Percentiles rank a stretch among this genome's conserved stretches.
phyloP scores from a whole-genome alignment of 2,113 vertebrate genomes.

The Agelaius phoeniceus region DNA sequence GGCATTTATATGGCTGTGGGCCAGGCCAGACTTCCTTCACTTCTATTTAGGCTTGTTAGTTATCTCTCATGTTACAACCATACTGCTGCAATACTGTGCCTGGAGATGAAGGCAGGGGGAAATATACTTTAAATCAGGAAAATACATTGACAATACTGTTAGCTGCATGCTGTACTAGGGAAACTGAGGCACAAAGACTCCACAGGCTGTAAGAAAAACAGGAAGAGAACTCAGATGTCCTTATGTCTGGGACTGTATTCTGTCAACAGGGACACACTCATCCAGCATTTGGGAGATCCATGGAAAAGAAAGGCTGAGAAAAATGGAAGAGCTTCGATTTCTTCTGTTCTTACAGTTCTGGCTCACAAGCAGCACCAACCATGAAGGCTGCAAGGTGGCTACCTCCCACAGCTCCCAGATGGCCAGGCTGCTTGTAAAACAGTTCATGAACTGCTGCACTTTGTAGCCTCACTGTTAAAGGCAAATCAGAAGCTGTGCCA shows the following conservation, averaged over 20 bases:
- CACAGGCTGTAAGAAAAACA: not conserved
- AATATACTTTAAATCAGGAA: not conserved
- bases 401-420: slow-evolving; percentile 38
- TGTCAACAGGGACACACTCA: not conserved
- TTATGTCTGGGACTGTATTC: not conserved
- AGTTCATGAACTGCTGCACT: not conserved
- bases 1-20: slow-evolving; percentile 34
- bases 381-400: not conserved
- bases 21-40: slow-evolving; percentile 7
- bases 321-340: not conserved
- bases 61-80: slow-evolving; percentile 2
- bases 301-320: not conserved
- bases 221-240: not conserved
- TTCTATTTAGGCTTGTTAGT: slow-evolving; percentile 17
- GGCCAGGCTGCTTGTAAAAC: not conserved
- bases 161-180: not conserved
- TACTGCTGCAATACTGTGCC: not conserved
- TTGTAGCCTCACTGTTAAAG: not conserved
- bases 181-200: not conserved
- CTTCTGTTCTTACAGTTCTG: not conserved
- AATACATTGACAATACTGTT: not conserved
- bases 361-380: not conserved
- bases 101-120: not conserved
- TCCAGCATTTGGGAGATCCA: not conserved
- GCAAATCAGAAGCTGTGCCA: not conserved